A percentile compares a stretch with the other conserved stretches of the same genome.
Evolutionary conservation across 2,888 invertebrate species (phyloP).

Genomic region (Criorhina ranunculi): DNA sequence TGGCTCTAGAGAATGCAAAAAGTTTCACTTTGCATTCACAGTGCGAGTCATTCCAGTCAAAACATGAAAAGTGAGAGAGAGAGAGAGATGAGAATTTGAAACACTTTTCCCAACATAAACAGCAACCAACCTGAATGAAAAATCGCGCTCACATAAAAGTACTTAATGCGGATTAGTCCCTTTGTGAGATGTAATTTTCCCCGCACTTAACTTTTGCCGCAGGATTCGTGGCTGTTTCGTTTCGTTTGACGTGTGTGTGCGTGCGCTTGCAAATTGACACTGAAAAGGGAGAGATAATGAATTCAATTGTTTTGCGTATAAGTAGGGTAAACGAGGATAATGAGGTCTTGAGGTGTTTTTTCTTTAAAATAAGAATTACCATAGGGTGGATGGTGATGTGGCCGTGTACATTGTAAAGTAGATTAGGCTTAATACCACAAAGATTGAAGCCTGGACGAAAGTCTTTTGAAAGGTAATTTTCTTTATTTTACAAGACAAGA

Average conservation of each 20-base stretch:
- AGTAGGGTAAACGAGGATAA: constrained; percentile 27
- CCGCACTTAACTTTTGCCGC: constrained; percentile 64
- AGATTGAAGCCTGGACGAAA: no score
- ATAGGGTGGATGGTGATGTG: background rate
- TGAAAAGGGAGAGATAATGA: constrained; percentile 51
- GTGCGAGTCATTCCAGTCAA: constrained; percentile 31
- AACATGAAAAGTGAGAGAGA: constrained; percentile 39
- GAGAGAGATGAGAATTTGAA: constrained; percentile 44
- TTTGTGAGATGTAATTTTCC: constrained; percentile 66
- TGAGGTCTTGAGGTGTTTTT: constrained; percentile 20
- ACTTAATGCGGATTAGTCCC: constrained; percentile 73
- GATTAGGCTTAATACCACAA: no score
- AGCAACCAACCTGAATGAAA: constrained; percentile 59
- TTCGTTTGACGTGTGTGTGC: background rate
- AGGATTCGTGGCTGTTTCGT: background rate
- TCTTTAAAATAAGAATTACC: background rate
- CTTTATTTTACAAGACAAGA: no score
- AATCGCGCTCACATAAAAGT: constrained; percentile 57
- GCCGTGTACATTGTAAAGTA: background rate
- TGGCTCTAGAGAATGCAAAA: constrained; percentile 33
- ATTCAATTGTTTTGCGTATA: constrained; percentile 55
- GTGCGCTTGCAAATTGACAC: constrained; percentile 38
- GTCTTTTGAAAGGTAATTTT: no score
- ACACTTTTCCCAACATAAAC: constrained; percentile 52
- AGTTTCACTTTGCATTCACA: constrained; percentile 59